Conservation (phyloP, 2,888 invertebrate genomes). For the Lasioglossum villosulum region DNA sequence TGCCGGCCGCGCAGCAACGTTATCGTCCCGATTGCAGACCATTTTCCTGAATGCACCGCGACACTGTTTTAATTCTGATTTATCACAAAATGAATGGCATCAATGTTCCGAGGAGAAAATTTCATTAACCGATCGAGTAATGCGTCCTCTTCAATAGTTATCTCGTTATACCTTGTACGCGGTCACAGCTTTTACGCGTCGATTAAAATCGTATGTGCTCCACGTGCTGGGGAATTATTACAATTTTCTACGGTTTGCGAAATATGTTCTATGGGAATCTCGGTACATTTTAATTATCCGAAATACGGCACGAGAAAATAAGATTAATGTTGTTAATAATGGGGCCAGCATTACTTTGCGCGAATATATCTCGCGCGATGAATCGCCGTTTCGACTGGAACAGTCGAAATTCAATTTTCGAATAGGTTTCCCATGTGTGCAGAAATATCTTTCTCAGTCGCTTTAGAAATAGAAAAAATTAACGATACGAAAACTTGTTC, state of each 20-base stretch:
- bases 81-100: slow-evolving; percentile 36
- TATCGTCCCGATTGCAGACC: slow-evolving; percentile 30
- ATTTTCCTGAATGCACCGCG: slow-evolving; percentile 17
- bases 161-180: slow-evolving; percentile 41
- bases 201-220: slow-evolving; percentile 49
- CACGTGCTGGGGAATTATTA: slow-evolving; percentile 18
- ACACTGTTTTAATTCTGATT: slow-evolving; percentile 48
- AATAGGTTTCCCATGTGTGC: background rate
- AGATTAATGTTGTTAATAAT: background rate
- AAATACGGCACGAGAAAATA: background rate
- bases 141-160: slow-evolving; percentile 52
- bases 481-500: background rate
- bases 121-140: slow-evolving; percentile 46
- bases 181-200: slow-evolving; percentile 22
- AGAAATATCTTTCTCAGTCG: background rate
- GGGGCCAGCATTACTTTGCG: background rate
- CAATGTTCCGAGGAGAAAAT: slow-evolving; percentile 45
- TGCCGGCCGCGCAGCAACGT: slow-evolving; percentile 6
- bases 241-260: slow-evolving; percentile 35
- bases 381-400: no score
- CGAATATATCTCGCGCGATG: background rate
- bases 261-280: slow-evolving; percentile 28
- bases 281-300: slow-evolving; percentile 57
- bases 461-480: background rate
- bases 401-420: background rate